Conservation (phyloP, 2,113 vertebrate species). For the Naja naja region DNA sequence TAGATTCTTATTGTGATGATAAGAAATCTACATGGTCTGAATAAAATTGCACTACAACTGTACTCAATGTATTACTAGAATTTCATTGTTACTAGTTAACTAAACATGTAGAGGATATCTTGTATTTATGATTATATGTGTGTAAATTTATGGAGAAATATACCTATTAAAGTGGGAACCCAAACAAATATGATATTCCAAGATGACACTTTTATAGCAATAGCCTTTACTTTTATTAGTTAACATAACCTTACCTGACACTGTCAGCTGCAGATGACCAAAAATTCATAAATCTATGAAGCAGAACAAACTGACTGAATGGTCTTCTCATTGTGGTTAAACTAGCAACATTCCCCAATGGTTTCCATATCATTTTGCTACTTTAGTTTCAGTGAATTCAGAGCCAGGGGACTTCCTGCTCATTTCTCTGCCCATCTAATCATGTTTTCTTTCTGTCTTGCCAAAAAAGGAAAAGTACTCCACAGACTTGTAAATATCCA, state of each 20-base stretch:
- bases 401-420: constrained; percentile 24
- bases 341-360: constrained; percentile 28
- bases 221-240: constrained; percentile 58
- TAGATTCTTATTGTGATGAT: neutral
- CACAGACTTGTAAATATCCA: neutral
- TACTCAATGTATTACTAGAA: neutral
- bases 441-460: constrained; percentile 19
- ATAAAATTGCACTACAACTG: neutral
- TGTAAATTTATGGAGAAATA: constrained; percentile 40
- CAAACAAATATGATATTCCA: constrained; percentile 44
- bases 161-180: constrained; percentile 47
- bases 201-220: constrained; percentile 53
- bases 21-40: neutral
- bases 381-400: constrained; percentile 19
- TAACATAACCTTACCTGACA: constrained; percentile 30
- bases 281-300: constrained; percentile 39
- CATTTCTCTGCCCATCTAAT: constrained; percentile 22
- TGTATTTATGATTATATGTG: neutral
- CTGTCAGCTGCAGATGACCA: constrained; percentile 50
- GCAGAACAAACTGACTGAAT: constrained; percentile 27
- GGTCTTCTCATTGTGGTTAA: constrained; percentile 43
- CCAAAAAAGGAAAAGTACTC: neutral
- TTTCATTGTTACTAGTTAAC: neutral
- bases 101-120: neutral
- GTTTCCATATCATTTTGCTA: constrained; percentile 45